These are phyloP conservation scores for Coelogynopora nodosa DNA, from an alignment of 2,888 invertebrate genomes.

Conservation along the genomic window DNA sequence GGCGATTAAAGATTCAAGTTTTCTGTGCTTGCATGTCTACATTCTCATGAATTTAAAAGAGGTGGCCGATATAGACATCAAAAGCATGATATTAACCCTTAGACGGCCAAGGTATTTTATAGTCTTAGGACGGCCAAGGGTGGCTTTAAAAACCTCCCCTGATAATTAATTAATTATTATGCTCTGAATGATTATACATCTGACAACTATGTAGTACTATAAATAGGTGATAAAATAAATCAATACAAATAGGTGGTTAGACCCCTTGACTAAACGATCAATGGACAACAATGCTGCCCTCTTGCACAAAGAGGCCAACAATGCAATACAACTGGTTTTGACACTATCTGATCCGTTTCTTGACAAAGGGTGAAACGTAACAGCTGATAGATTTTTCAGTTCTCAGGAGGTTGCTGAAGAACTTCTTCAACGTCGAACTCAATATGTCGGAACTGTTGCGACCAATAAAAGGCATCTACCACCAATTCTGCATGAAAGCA, in stretches of 20 bases:
- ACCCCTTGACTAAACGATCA: too few species aligned
- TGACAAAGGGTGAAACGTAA: neutral
- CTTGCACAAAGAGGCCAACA: too few species aligned
- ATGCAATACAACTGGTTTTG: neutral
- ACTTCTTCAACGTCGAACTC: too few species aligned
- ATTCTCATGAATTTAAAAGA: too few species aligned
- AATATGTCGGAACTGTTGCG: too few species aligned
- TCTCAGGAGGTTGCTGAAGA: too few species aligned
- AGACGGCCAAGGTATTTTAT: too few species aligned
- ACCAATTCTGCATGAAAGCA: constrained; percentile 2
- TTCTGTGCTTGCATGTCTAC: too few species aligned
- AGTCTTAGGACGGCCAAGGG: neutral
- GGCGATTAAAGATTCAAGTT: too few species aligned
- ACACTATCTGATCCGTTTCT: neutral
- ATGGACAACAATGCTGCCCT: too few species aligned
- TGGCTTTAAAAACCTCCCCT: neutral
- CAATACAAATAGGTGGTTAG: neutral
- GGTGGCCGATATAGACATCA: too few species aligned
- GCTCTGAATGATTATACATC: neutral
- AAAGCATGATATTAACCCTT: too few species aligned
- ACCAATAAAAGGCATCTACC: constrained; percentile 9
- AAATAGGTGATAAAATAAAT: neutral
- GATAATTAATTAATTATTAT: neutral
- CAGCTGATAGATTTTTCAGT: neutral
- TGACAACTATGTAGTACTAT: neutral